A percentile compares a stretch with the other conserved stretches of the same genome.
Conservation (phyloP, 64 coral and sea anemone genomes). For the Platygyra sinensis region DNA sequence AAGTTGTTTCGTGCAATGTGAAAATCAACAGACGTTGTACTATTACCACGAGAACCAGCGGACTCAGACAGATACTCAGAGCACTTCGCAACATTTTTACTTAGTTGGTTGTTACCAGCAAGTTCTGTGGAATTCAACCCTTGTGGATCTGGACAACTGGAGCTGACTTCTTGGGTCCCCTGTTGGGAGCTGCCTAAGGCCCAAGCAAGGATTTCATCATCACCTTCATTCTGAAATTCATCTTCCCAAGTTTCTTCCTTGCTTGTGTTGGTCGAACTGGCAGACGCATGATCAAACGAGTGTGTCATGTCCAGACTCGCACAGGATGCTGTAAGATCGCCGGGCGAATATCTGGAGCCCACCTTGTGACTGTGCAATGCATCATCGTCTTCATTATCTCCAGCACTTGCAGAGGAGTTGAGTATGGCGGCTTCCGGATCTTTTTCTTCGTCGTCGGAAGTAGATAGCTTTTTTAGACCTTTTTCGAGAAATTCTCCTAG, state of each 20-base stretch:
- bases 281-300: too few relatives aligned
- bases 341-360: not conserved
- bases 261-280: not conserved
- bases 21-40: not conserved
- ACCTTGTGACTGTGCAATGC: not conserved
- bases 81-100: too few relatives aligned
- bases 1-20: not conserved
- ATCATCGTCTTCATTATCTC: not conserved
- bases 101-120: too few relatives aligned
- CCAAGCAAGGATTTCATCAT: slow-evolving; percentile 10
- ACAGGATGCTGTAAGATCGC: too few relatives aligned
- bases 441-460: not conserved
- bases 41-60: too few relatives aligned
- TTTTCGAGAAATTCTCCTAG: slow-evolving; percentile 28
- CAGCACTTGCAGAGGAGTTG: not conserved
- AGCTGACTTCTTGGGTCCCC: too few relatives aligned
- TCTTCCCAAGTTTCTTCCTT: not conserved
- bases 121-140: too few relatives aligned
- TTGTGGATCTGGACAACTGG: too few relatives aligned
- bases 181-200: not conserved
- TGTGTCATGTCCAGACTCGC: too few relatives aligned
- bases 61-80: too few relatives aligned
- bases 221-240: not conserved
- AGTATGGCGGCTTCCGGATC: not conserved
- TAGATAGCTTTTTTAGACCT: not conserved